Percentiles rank a stretch among this genome's conserved stretches.
Evolutionary conservation across 1,140 invertebrate species (phyloP).

Genomic region (Zophobas morio): DNA sequence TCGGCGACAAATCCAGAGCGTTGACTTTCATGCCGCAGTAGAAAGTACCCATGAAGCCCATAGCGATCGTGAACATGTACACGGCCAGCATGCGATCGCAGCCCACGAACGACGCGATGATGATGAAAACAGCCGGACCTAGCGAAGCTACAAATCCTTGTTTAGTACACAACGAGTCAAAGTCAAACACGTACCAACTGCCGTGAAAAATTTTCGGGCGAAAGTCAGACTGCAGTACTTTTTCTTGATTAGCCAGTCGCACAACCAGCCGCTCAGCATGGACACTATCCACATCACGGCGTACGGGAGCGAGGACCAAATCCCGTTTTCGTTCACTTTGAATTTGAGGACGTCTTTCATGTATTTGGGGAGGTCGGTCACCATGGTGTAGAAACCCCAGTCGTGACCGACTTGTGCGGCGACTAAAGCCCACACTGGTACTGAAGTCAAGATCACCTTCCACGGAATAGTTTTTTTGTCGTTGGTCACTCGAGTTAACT

Average conservation of each 20-base stretch:
- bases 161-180: background rate
- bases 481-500: constrained; percentile 66
- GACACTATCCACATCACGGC: constrained; percentile 82
- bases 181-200: constrained; percentile 70
- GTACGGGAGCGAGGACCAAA: constrained; percentile 80
- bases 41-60: constrained; percentile 84
- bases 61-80: constrained; percentile 78
- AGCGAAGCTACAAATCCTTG: constrained; percentile 74
- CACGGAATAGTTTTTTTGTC: constrained; percentile 71
- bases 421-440: constrained; percentile 84
- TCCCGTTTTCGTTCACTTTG: constrained; percentile 81
- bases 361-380: constrained; percentile 94
- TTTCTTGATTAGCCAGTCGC: constrained; percentile 77
- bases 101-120: constrained; percentile 85
- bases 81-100: constrained; percentile 78
- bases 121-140: constrained; percentile 83
- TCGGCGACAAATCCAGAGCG: constrained; percentile 87
- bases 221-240: constrained; percentile 73
- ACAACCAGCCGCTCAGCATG: constrained; percentile 76
- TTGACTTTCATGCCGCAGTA: constrained; percentile 87
- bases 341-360: constrained; percentile 91
- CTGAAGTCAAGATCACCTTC: constrained; percentile 81
- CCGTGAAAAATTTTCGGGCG: constrained; percentile 82
- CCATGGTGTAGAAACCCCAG: constrained; percentile 96
- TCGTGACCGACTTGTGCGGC: constrained; percentile 89